Conservation (phyloP, 2,888 invertebrate genomes). For the Nymphalis polychloros region DNA sequence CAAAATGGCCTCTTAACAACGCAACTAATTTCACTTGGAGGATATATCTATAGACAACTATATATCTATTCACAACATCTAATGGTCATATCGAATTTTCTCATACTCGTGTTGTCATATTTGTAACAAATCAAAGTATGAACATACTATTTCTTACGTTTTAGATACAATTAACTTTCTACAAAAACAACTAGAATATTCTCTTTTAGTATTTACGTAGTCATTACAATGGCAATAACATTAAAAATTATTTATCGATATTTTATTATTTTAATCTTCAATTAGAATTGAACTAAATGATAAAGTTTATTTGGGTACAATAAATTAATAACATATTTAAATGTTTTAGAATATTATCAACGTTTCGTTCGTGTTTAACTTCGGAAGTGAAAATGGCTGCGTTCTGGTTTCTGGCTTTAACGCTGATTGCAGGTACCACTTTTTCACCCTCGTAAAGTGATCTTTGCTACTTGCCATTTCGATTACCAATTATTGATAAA, state of each 20-base stretch:
- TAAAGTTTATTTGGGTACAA: slow-evolving; percentile 5
- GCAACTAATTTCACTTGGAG: no score
- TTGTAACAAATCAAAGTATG: no score
- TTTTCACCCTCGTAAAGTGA: no score
- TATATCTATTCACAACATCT: no score
- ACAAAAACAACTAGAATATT: no score
- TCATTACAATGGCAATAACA: not conserved
- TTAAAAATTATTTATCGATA: slow-evolving; percentile 13
- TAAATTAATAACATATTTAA: slow-evolving; percentile 22
- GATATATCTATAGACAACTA: no score
- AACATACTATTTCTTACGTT: no score
- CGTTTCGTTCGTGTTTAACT: not conserved
- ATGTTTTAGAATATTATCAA: not conserved
- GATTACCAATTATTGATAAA: not conserved
- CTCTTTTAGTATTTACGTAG: no score
- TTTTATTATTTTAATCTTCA: slow-evolving; percentile 11
- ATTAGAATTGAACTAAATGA: not conserved
- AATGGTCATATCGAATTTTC: no score
- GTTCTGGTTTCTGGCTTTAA: slow-evolving; percentile 34
- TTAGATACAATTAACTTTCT: no score
- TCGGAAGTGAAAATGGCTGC: slow-evolving; percentile 35
- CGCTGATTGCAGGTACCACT: slow-evolving; percentile 42
- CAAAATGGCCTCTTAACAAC: no score
- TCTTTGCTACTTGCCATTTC: not conserved
- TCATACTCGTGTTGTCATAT: no score